These are phyloP conservation scores for Diarsia brunnea DNA, from an alignment of 2,888 invertebrate species.

Conservation along the genomic window DNA sequence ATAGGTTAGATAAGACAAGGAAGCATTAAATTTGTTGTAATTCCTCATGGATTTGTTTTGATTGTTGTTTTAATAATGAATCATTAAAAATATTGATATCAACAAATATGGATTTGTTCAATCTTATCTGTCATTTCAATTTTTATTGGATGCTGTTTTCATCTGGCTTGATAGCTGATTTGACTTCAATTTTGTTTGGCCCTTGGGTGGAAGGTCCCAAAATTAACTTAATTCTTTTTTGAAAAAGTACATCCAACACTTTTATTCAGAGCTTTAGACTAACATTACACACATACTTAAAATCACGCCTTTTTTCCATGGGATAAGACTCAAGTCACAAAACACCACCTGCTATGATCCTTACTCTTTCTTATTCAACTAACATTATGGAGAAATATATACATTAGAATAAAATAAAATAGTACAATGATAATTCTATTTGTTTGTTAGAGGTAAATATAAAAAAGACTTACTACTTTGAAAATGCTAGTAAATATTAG, in stretches of 20 bases:
- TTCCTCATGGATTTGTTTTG: slow-evolving; percentile 2
- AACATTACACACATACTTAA: too few relatives aligned
- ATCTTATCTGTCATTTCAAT: slow-evolving; percentile 3
- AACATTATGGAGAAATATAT: neutral
- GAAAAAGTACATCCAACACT: too few relatives aligned
- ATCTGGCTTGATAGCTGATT: neutral
- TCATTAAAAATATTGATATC: slow-evolving; percentile 17
- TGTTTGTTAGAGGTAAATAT: slow-evolving; percentile 3
- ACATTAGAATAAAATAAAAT: neutral
- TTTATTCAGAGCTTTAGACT: neutral
- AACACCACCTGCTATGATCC: too few relatives aligned
- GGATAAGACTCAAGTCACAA: too few relatives aligned
- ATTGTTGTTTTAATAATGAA: neutral
- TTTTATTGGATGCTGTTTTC: neutral
- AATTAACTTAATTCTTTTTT: neutral
- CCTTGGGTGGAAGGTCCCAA: neutral
- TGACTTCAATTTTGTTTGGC: neutral
- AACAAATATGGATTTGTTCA: slow-evolving; percentile 21
- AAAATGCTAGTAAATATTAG: neutral
- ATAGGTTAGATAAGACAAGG: neutral
- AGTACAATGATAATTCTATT: neutral
- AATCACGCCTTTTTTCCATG: too few relatives aligned
- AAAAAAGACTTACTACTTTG: neutral
- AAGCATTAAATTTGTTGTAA: neutral
- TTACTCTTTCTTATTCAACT: too few relatives aligned